These are phyloP conservation scores for Hydriomena furcata DNA, from an alignment of 2,888 invertebrate genomes.

Conservation along the genomic window DNA sequence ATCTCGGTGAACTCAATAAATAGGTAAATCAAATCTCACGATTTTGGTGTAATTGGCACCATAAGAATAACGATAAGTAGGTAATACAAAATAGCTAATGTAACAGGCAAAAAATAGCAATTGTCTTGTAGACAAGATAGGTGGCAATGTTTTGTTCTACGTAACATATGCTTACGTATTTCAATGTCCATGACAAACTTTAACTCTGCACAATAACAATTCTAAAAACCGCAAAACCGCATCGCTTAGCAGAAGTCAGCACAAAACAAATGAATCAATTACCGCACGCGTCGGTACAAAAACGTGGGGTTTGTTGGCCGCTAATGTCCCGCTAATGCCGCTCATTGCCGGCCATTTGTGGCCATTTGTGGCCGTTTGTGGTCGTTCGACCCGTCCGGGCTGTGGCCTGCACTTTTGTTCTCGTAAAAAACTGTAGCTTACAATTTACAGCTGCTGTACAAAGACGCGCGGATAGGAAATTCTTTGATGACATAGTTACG, in stretches of 20 bases:
- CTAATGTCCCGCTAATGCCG: conserved; percentile 38
- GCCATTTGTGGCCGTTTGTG: conserved; percentile 19
- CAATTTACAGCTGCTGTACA: neutral
- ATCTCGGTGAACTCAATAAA: too few species aligned
- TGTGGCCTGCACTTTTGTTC: conserved; percentile 2
- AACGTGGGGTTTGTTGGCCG: conserved; percentile 30
- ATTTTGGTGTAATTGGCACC: too few species aligned
- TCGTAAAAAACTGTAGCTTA: neutral
- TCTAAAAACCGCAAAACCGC: conserved; percentile 23
- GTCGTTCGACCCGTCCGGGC: conserved; percentile 9
- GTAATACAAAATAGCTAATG: too few species aligned
- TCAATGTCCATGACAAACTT: neutral
- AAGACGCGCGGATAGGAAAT: too few species aligned
- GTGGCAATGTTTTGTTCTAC: too few species aligned
- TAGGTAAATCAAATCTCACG: too few species aligned
- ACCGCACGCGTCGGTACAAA: conserved; percentile 30
- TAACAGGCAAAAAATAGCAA: too few species aligned
- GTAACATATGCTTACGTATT: too few species aligned
- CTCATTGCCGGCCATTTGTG: conserved; percentile 33
- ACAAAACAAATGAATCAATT: conserved; percentile 38
- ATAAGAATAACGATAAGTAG: too few species aligned
- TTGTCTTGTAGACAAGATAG: too few species aligned
- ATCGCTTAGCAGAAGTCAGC: conserved; percentile 22
- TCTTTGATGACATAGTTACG: too few species aligned
- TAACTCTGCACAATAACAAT: conserved; percentile 6